Percentiles rank a stretch among this genome's conserved stretches.
Evolutionary conservation across 2,888 invertebrate genomes (phyloP).

Genomic region (Automeris io): DNA sequence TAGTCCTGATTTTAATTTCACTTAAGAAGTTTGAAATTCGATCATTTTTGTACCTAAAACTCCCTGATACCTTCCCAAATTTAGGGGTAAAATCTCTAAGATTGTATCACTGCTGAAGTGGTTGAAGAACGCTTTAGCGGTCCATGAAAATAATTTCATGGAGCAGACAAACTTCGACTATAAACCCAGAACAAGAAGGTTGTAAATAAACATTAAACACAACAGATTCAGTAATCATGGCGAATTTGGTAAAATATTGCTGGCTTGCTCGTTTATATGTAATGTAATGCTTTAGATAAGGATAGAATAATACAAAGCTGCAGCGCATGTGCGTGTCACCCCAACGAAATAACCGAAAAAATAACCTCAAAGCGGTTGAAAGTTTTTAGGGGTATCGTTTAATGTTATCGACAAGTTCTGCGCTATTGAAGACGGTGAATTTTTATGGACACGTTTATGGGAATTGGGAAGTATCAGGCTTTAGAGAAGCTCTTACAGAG

Average conservation of each 20-base stretch:
- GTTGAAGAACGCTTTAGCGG: slow-evolving; percentile 40
- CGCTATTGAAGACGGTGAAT: slow-evolving; percentile 27
- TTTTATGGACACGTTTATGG: slow-evolving; percentile 35
- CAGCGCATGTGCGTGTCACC: slow-evolving; percentile 51
- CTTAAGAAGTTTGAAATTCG: too few species aligned
- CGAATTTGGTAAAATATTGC: slow-evolving; percentile 34
- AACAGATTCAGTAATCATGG: slow-evolving; percentile 34
- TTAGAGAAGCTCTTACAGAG: slow-evolving; percentile 20
- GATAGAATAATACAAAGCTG: slow-evolving; percentile 20
- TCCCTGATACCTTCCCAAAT: too few species aligned
- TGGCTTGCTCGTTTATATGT: slow-evolving; percentile 36
- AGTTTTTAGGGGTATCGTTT: slow-evolving; percentile 42
- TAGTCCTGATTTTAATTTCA: too few species aligned
- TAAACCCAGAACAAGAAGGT: slow-evolving; percentile 21
- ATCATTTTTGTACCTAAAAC: too few species aligned
- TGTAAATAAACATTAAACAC: slow-evolving; percentile 16
- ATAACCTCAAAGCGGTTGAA: slow-evolving; percentile 39
- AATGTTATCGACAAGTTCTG: slow-evolving; percentile 46
- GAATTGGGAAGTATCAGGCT: slow-evolving; percentile 16
- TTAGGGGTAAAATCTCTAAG: too few species aligned
- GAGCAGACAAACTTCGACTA: slow-evolving; percentile 30
- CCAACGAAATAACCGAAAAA: slow-evolving; percentile 26
- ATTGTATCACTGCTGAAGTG: too few species aligned
- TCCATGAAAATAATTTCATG: slow-evolving; percentile 43
- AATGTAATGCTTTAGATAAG: slow-evolving; percentile 25